Evolutionary conservation across 2,113 vertebrate species (phyloP).

Genomic region (Lynx canadensis): DNA sequence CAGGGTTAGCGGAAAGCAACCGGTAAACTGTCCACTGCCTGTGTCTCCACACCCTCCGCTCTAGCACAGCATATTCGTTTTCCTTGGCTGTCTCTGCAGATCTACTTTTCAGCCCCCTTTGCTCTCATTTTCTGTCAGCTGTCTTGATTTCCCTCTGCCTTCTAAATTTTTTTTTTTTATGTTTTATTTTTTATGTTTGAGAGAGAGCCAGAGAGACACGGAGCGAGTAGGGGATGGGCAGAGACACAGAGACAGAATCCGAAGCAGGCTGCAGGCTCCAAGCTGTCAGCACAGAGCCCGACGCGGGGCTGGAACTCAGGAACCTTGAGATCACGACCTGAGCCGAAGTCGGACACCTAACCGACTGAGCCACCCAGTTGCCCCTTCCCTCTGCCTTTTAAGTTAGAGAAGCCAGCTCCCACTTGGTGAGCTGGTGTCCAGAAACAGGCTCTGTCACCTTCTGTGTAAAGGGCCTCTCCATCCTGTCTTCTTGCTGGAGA

Average conservation of each 20-base stretch:
- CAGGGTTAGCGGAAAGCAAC: neutral
- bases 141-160: neutral
- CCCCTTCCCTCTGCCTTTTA: neutral
- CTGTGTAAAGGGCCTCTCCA: neutral
- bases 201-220: too few relatives aligned
- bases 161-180: neutral
- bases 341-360: too few relatives aligned
- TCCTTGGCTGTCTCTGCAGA: neutral
- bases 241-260: too few relatives aligned
- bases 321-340: too few relatives aligned
- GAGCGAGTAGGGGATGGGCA: too few relatives aligned
- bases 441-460: neutral
- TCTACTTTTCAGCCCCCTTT: neutral
- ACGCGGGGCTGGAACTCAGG: too few relatives aligned
- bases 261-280: too few relatives aligned
- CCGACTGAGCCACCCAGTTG: too few relatives aligned
- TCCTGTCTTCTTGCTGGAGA: neutral
- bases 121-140: neutral
- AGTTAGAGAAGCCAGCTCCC: neutral
- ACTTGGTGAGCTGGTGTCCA: neutral
- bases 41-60: fast-evolving
- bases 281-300: too few relatives aligned
- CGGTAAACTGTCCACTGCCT: neutral
- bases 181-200: too few relatives aligned
- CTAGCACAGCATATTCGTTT: fast-evolving